Conservation (phyloP, 2,797 vertebrate species). For the Danio albolineatus region DNA sequence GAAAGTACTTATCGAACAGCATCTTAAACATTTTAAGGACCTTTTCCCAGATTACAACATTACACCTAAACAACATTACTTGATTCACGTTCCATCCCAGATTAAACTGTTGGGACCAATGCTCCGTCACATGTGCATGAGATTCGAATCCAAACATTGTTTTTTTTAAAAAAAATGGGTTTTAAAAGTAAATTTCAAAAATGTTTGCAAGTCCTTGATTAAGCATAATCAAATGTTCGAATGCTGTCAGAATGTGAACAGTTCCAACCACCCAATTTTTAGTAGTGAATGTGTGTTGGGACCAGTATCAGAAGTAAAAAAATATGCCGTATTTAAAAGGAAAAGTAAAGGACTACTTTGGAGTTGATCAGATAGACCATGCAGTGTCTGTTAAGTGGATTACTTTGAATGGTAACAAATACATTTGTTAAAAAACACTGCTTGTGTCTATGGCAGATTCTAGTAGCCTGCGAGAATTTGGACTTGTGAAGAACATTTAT, state of each 20-base stretch:
- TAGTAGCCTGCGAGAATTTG: conserved; percentile 50
- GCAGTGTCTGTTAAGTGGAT: conserved; percentile 52
- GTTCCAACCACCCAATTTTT: conserved; percentile 46
- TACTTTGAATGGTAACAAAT: conserved; percentile 61
- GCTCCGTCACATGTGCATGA: conserved; percentile 50
- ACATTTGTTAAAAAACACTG: conserved; percentile 46
- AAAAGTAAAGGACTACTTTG: conserved; percentile 17
- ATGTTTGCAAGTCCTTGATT: conserved; percentile 38
- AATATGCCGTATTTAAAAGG: conserved; percentile 44
- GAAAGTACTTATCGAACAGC: conserved; percentile 50
- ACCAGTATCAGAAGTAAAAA: conserved; percentile 41
- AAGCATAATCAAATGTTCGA: conserved; percentile 49
- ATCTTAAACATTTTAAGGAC: conserved; percentile 51
- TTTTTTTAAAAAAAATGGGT: conserved; percentile 27
- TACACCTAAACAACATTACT: conserved; percentile 53
- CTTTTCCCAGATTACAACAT: conserved; percentile 55
- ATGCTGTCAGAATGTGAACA: conserved; percentile 52
- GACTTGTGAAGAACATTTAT: conserved; percentile 53
- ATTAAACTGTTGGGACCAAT: conserved; percentile 50
- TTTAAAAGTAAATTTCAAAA: conserved; percentile 40
- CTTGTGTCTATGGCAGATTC: conserved; percentile 23
- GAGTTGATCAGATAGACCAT: conserved; percentile 29
- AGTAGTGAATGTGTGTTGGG: conserved; percentile 30
- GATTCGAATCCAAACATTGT: conserved; percentile 47
- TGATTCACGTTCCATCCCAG: conserved; percentile 49